Base-by-base conservation (phyloP, 2,797 vertebrate species). In the Callimico goeldii region DNA sequence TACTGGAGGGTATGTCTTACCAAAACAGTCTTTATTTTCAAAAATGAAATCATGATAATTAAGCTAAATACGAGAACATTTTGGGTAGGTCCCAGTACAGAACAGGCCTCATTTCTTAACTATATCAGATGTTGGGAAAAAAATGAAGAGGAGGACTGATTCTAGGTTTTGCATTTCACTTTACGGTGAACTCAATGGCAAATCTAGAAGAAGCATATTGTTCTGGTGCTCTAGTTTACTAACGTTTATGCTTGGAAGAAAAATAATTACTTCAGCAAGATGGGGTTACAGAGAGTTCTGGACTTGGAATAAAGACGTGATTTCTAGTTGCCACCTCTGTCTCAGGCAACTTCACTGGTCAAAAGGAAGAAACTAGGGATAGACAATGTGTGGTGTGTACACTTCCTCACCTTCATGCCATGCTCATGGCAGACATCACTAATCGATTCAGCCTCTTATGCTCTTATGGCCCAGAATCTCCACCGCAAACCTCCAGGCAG, bases 231-330 rank as follows among this genome's bases (percentile, higher is more conserved):
- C 92, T 48, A 57, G 30, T 48, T 97, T 79, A 80, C 61, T 83
- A 50, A 83, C 15, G 70, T 94, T 81, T 30, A 50, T 1, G 24
- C 36, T 57, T 90, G 30, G 61, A 64, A 90, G 64, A 80, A 84
- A 87, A 52, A 93, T 28, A 90, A 95, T 84, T 70, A 85, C 28
- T 79, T 92, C 20, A 11, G 61, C 19, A 88, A 97, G 93, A 77
- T 39, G 58, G 36, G 3, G 22, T 57, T 55, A 30, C 58, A 85
- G 88, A 67, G 36, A 70, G 12, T 64, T 20, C 20, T 89, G 52
- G 33, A 72, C 28, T 76, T 79, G 61, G 83, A 91, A 77, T 19
- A 88, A 81, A 61, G 46, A 41, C 0, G 46, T 77, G 33, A 48
- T 19, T 43, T 72, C 70, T 24, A 87, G 50, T 14, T 14, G 36